These are phyloP conservation scores for Andrena cerasifolii DNA, from an alignment of 1,140 invertebrate genomes.

Conservation along the genomic window DNA sequence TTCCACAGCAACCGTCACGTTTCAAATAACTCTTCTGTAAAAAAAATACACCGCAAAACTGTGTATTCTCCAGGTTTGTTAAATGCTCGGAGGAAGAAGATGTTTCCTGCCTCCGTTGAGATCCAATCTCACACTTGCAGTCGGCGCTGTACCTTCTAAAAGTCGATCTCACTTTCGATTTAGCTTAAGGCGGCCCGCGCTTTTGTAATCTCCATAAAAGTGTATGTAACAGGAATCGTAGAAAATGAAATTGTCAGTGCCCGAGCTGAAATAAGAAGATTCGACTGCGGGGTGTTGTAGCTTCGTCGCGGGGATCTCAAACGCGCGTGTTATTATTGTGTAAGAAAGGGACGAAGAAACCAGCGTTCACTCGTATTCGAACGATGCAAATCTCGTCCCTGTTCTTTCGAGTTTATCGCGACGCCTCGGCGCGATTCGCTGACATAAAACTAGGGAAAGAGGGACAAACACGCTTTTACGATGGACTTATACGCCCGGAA, in stretches of 20 bases:
- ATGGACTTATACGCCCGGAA: background rate
- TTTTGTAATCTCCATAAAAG: background rate
- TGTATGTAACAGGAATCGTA: background rate
- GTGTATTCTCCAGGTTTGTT: too few species aligned
- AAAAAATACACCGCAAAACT: too few species aligned
- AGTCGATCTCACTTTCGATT: background rate
- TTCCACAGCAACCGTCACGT: too few species aligned
- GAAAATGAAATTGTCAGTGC: background rate
- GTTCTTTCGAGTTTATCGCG: constrained; percentile 26
- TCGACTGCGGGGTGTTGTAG: background rate
- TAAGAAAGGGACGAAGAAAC: background rate
- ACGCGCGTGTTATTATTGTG: background rate
- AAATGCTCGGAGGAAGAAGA: too few species aligned
- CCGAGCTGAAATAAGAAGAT: background rate
- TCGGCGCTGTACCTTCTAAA: background rate
- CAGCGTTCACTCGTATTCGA: background rate
- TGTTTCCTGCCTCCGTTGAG: too few species aligned
- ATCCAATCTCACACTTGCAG: too few species aligned
- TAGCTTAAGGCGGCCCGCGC: background rate
- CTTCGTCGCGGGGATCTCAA: background rate
- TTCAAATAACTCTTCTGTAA: too few species aligned
- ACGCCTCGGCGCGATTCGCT: constrained; percentile 20
- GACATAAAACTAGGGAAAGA: background rate
- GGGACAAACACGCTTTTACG: background rate
- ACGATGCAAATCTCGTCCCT: constrained; percentile 18